Evolutionary conservation across 1,140 invertebrate species (phyloP).

Genomic region (Leptopilina boulardi): DNA sequence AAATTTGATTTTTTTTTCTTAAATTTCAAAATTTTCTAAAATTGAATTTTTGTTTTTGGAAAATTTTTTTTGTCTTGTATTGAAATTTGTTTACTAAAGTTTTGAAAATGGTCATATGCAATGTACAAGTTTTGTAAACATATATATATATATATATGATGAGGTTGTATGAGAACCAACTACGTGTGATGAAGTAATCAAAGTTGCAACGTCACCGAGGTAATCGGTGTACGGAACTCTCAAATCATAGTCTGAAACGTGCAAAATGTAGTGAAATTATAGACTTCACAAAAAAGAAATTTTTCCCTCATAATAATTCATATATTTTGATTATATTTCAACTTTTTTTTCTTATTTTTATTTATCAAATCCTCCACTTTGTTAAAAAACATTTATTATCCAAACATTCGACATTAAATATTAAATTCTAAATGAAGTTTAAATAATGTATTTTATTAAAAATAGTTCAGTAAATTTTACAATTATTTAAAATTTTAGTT

Average conservation of each 20-base stretch:
- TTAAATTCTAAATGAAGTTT: too few relatives aligned
- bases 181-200: slow-evolving; percentile 26
- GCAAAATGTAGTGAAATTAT: neutral
- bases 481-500: too few relatives aligned
- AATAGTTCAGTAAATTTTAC: too few relatives aligned
- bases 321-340: too few relatives aligned
- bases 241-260: neutral
- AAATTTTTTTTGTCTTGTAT: neutral
- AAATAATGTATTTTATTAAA: too few relatives aligned
- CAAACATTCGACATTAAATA: too few relatives aligned
- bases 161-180: neutral
- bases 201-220: neutral
- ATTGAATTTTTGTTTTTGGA: too few relatives aligned
- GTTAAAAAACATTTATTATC: too few relatives aligned
- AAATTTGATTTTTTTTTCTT: too few relatives aligned
- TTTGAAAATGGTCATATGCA: neutral
- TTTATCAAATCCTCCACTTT: too few relatives aligned
- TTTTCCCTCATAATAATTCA: neutral
- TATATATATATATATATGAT: neutral
- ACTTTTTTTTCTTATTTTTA: too few relatives aligned
- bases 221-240: slow-evolving; percentile 15
- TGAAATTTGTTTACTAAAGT: neutral
- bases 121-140: neutral
- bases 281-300: neutral
- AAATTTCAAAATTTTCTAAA: too few relatives aligned